Base-by-base conservation (phyloP, 2,888 invertebrate genomes). In the Priocnemis perturbator region DNA sequence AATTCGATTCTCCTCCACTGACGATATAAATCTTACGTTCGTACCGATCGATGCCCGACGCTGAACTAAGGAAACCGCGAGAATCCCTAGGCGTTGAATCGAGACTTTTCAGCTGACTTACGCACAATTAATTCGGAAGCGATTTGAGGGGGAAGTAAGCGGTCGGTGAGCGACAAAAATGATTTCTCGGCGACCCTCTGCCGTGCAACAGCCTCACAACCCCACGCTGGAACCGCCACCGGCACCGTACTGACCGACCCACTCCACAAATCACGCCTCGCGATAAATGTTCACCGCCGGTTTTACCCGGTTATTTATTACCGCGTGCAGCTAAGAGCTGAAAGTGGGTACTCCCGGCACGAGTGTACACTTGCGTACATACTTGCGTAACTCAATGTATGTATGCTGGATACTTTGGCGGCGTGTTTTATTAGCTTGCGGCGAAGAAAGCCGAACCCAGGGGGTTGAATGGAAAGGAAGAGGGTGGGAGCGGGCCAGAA, bases 211-310 rank as follows among this genome's bases (percentile, higher is more conserved):
- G 44, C 47, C 56, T 37, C 21, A 53, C 37, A 26, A 5, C 26
- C 26, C 26, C 2, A 26, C 55, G 47, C 30, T 44, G 23, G 44
- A 52, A 53, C 20, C 45, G 17, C 50, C 60, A 67, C 44, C 37
- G 37, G 37, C 37, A 37, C 37, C 53, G 59, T 57, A 57, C 19
- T 48, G 56, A 71, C 57, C 68, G 55, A 59, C 71, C 67, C 64
- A 68, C 69, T 57, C 72, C 81, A 81, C 82, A 83, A 84, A 83
- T 84, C 83, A 81, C 78, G 48, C 64, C 60, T 64, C 78, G 79
- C 83, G 82, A 83, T 82, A 84, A 84, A 84, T 81, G 82, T 79
- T 80, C 80, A 58, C 67, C 78, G 72, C 78, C 74, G 80, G 77
- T 79, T 78, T 80, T 76, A 74, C 71, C 61, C 71, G 72, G 80